phyloP scores from a whole-genome alignment of 2,113 vertebrate species.

The Hemiscyllium ocellatum region DNA sequence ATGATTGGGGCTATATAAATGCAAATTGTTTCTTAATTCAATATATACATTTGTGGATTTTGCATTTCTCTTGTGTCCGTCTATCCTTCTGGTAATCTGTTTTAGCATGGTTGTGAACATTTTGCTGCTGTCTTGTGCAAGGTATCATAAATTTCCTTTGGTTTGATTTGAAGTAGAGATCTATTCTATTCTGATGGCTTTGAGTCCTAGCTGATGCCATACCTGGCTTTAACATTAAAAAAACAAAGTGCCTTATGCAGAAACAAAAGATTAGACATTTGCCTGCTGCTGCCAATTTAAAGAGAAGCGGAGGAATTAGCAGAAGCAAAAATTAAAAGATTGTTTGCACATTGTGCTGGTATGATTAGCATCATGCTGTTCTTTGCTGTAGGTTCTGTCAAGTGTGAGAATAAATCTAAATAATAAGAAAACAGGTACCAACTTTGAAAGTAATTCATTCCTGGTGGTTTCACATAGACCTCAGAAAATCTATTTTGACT shows the following conservation, averaged over 20 bases:
- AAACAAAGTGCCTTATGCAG: background rate
- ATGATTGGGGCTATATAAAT: background rate
- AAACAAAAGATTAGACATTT: background rate
- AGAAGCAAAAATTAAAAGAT: background rate
- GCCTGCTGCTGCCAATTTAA: background rate
- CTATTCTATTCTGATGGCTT: background rate
- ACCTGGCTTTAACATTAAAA: too few relatives aligned
- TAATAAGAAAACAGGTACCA: background rate
- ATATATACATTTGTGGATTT: background rate
- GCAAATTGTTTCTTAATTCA: background rate
- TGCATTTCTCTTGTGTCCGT: background rate
- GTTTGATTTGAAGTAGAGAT: background rate
- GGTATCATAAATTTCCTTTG: background rate
- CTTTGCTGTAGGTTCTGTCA: background rate
- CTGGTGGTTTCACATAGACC: background rate
- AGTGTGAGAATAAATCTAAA: background rate
- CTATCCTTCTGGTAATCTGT: background rate
- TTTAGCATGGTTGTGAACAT: background rate
- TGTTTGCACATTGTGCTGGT: background rate
- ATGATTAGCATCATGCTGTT: background rate
- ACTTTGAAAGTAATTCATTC: background rate
- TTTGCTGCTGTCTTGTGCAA: background rate
- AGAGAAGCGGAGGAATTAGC: background rate
- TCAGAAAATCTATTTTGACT: background rate
- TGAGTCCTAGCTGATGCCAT: background rate